Percentiles rank a stretch among this genome's conserved stretches.
These are phyloP conservation scores for Chironex yamaguchii DNA, from an alignment of 30 jellyfish, hydroid and myxozoan species.

Conservation along the genomic window DNA sequence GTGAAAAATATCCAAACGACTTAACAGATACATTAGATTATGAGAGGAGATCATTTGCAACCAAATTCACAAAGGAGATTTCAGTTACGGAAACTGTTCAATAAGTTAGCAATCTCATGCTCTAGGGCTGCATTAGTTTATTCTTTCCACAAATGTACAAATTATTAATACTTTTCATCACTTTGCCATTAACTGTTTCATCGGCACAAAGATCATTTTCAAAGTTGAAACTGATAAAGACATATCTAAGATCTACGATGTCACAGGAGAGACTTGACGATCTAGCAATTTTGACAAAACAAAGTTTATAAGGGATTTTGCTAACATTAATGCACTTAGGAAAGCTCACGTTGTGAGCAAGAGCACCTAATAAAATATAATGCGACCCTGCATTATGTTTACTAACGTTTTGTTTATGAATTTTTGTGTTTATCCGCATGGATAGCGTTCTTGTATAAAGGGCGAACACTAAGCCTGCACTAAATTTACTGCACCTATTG, in stretches of 20 bases:
- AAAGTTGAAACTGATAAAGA: conserved; percentile 21
- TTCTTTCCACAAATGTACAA: conserved; percentile 23
- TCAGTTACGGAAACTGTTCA: neutral
- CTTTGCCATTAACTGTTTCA: conserved; percentile 51
- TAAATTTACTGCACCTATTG: too few species aligned
- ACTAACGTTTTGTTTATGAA: too few species aligned
- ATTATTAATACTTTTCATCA: conserved; percentile 23
- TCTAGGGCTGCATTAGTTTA: conserved; percentile 47
- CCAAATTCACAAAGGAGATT: conserved; percentile 6
- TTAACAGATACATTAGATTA: conserved; percentile 23
- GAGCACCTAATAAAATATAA: too few species aligned
- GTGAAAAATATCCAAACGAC: conserved; percentile 2
- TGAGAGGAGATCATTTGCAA: conserved; percentile 35
- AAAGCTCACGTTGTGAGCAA: too few species aligned
- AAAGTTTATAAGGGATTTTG: too few species aligned
- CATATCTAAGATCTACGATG: conserved; percentile 40
- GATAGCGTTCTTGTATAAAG: too few species aligned
- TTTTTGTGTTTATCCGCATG: too few species aligned
- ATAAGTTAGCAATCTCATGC: conserved; percentile 15
- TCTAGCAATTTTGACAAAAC: conserved; percentile 27
- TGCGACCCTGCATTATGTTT: too few species aligned
- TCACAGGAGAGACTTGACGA: conserved; percentile 26
- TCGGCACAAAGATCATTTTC: conserved; percentile 44
- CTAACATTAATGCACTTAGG: too few species aligned
- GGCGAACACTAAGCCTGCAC: too few species aligned